Evolutionary conservation across 2,113 vertebrate species (phyloP).

Genomic region (Albula goreensis): DNA sequence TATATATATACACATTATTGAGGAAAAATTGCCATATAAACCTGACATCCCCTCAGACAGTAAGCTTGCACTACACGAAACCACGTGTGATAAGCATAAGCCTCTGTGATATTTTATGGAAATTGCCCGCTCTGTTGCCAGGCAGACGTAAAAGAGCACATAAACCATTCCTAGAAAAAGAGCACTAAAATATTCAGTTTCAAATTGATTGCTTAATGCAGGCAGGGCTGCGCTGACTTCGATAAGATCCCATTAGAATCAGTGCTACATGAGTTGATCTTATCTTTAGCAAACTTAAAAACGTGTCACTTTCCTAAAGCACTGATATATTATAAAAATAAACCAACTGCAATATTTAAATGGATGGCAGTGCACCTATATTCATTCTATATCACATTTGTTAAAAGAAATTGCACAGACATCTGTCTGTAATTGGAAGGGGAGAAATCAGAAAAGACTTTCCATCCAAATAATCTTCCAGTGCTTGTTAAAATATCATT

Average conservation of each 20-base stretch:
- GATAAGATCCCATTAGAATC: slow-evolving; percentile 48
- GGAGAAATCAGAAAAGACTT: background rate
- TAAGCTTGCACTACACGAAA: slow-evolving; percentile 43
- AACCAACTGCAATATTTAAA: slow-evolving; percentile 34
- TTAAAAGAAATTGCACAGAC: background rate
- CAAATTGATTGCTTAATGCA: slow-evolving; percentile 49
- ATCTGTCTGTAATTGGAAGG: background rate
- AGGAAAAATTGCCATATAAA: slow-evolving; percentile 46
- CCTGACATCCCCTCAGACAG: slow-evolving; percentile 27
- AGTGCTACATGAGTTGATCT: slow-evolving; percentile 45
- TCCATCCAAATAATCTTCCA: background rate
- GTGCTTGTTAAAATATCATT: background rate
- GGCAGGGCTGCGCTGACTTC: slow-evolving; percentile 35
- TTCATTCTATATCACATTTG: background rate
- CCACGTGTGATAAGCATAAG: slow-evolving; percentile 36
- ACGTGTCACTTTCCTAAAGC: slow-evolving; percentile 32
- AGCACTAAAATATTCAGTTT: slow-evolving; percentile 45
- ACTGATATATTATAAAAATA: slow-evolving; percentile 11
- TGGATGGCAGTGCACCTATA: background rate
- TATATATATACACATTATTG: background rate
- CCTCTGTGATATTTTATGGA: slow-evolving; percentile 42
- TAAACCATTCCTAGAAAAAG: slow-evolving; percentile 42
- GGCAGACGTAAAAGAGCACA: slow-evolving; percentile 29
- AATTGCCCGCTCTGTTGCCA: slow-evolving; percentile 22
- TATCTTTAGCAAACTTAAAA: slow-evolving; percentile 29